Percentiles rank a stretch among this genome's conserved stretches.
These are phyloP conservation scores for Labia minor DNA, from an alignment of 2,888 invertebrate species.

Conservation along the genomic window DNA sequence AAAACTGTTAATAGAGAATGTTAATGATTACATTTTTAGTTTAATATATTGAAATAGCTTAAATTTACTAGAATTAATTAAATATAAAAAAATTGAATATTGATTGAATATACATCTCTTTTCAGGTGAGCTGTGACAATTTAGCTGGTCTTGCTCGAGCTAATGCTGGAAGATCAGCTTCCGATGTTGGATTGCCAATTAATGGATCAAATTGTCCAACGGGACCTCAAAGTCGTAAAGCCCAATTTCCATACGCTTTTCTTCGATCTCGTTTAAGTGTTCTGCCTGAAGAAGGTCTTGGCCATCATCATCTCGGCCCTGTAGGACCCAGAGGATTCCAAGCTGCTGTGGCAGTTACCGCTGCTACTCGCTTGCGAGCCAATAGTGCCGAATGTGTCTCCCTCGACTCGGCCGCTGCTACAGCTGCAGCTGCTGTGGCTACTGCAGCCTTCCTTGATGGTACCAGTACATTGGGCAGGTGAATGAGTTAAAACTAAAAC, in stretches of 20 bases:
- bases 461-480: slow-evolving; percentile 35
- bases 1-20: too few relatives aligned
- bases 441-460: slow-evolving; percentile 31
- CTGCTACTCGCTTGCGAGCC: slow-evolving; percentile 39
- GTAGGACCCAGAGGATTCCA: slow-evolving; percentile 37
- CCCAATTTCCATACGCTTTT: slow-evolving; percentile 66
- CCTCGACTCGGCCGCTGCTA: not conserved
- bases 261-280: slow-evolving; percentile 64
- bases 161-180: slow-evolving; percentile 13
- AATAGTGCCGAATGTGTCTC: slow-evolving; percentile 50
- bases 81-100: too few relatives aligned
- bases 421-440: not conserved
- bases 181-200: not conserved
- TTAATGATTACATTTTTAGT: too few relatives aligned
- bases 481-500: slow-evolving; percentile 24
- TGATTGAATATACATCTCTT: too few relatives aligned
- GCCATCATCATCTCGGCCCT: slow-evolving; percentile 34
- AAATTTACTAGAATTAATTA: too few relatives aligned
- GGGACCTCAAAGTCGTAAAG: slow-evolving; percentile 35
- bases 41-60: too few relatives aligned
- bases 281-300: slow-evolving; percentile 57
- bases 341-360: slow-evolving; percentile 33
- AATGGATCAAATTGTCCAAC: not conserved
- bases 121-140: slow-evolving; percentile 60
- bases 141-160: slow-evolving; percentile 47